Base-by-base conservation (phyloP, 2,888 invertebrate genomes). In the Lasioglossum vierecki region DNA sequence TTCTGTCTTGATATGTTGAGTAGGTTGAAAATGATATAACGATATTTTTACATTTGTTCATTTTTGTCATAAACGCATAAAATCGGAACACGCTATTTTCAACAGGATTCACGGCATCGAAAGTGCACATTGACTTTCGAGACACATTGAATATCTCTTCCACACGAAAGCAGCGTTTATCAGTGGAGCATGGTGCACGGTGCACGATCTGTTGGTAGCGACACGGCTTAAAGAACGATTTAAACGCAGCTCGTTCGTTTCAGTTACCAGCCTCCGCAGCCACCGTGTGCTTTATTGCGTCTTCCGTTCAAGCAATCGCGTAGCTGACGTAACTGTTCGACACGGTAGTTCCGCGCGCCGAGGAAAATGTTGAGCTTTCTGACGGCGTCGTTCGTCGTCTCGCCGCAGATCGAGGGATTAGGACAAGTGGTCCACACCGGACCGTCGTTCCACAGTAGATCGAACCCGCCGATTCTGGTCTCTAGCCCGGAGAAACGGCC, bases 391-490 rank as follows among this genome's bases (percentile, higher is more conserved):
- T 57, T 74, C 6, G 87, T 22, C 35, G 79, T 70, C 26, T 76
- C 83, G 6, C 88, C 89, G 76, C 87, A 88, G 46, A 83, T 72
- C 8, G 88, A 80, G 13, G 90, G 86, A 76, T 92, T 92, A 30
- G 92, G 92, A 44, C 91, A 91, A 41, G 84, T 89, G 73, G 83
- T 91, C 88, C 91, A 93, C 0, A 96, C 95, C 0, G 96, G 96
- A 0, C 96, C 96, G 88, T 96, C 96, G 90, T 96, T 95, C 95
- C 96, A 96, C 30, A 96, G 93, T 39, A 96, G 92, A 92, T 96
- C 96, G 93, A 96, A 96, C 3, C 96, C 96, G 22, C 96, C 96
- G 22, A 97, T 95, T 80, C 96, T 93, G 77, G 95, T 95, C 91
- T 97, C 96, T 73, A 95, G 95, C 2, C 96, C 96, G 6, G 95